A percentile compares a stretch with the other conserved stretches of the same genome.
Evolutionary conservation across 2,797 vertebrate species (phyloP).

Genomic region (Myotis findleyi): DNA sequence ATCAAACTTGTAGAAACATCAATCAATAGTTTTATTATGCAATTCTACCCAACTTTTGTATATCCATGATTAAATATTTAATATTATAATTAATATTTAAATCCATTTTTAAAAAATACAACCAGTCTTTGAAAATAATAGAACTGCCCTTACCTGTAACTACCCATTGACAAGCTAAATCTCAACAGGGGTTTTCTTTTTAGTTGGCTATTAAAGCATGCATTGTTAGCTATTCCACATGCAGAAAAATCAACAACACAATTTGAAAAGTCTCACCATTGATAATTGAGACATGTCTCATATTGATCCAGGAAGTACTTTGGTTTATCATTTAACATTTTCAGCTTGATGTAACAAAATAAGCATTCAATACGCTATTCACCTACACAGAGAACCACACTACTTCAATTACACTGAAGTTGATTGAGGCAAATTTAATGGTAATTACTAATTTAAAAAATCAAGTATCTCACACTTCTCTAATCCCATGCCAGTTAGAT

Average conservation of each 20-base stretch:
- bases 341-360: conserved; percentile 60
- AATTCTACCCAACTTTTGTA: not conserved
- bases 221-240: not conserved
- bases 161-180: not conserved
- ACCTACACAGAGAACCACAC: conserved; percentile 33
- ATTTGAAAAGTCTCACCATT: not conserved
- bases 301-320: conserved; percentile 50
- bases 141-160: not conserved
- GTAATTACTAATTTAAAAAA: conserved; percentile 69
- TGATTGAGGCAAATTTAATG: conserved; percentile 64
- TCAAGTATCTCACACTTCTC: conserved; percentile 22
- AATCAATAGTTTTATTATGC: not conserved
- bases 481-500: conserved; percentile 23
- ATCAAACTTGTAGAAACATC: not conserved
- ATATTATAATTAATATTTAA: not conserved
- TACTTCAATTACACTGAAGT: conserved; percentile 64
- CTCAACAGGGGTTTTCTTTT: not conserved
- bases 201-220: not conserved
- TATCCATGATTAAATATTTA: not conserved
- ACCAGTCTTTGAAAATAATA: not conserved
- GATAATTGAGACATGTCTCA: conserved; percentile 26
- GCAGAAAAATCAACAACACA: not conserved
- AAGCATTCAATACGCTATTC: conserved; percentile 58
- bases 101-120: not conserved
- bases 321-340: conserved; percentile 64